Percentiles rank a stretch among this genome's conserved stretches.
Conservation (phyloP, 2,888 invertebrate species). For the Alentia gelatinosa region DNA sequence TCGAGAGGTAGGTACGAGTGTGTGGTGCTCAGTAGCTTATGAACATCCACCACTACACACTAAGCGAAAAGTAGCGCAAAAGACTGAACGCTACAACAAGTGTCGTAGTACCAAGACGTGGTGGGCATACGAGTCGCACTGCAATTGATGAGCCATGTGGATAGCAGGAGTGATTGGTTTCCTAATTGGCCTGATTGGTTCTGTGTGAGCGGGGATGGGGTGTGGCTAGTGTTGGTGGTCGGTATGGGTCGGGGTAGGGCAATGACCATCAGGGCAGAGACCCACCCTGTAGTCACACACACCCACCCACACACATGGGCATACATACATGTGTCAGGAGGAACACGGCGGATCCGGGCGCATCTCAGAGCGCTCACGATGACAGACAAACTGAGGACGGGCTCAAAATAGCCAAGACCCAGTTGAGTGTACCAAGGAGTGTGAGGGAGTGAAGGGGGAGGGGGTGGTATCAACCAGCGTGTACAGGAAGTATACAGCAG, state of each 20-base stretch:
- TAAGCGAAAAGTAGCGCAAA: too few relatives aligned
- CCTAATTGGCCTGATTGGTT: background rate
- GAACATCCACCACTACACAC: too few relatives aligned
- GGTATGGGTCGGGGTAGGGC: background rate
- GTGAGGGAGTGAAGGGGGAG: background rate
- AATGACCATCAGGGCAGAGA: too few relatives aligned
- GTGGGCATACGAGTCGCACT: too few relatives aligned
- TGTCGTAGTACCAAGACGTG: too few relatives aligned
- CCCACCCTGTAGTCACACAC: too few relatives aligned
- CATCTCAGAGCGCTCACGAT: too few relatives aligned
- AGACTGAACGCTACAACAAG: too few relatives aligned
- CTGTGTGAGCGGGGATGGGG: background rate
- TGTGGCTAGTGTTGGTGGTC: background rate
- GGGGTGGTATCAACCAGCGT: background rate
- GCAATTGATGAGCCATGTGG: too few relatives aligned
- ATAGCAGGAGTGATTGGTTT: background rate
- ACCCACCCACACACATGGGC: background rate
- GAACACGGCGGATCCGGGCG: too few relatives aligned
- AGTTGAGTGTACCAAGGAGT: background rate
- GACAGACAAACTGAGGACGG: background rate
- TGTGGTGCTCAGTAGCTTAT: too few relatives aligned
- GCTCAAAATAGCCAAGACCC: background rate
- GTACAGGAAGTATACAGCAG: conserved; percentile 28
- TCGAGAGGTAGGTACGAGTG: too few relatives aligned
- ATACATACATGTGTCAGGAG: background rate